Base-by-base conservation (phyloP, 1,140 invertebrate species). In the Trichonephila inaurata region DNA sequence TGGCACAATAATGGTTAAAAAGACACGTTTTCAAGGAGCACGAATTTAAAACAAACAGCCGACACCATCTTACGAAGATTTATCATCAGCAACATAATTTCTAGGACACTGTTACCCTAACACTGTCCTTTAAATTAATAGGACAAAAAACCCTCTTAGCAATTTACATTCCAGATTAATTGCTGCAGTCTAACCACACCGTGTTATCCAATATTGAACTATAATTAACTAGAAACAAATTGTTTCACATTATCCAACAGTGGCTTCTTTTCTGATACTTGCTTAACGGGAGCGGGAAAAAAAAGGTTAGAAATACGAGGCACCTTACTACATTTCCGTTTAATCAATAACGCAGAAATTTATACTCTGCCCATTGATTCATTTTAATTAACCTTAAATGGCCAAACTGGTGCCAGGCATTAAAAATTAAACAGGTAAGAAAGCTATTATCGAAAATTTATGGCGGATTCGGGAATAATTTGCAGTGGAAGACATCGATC, bases 301-400 rank as follows among this genome's bases (percentile, higher is more conserved):
- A 77, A 40, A 28, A 16, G n/a, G 14, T 2, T 14, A 77, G 72
- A 33, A 77, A 77, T 40, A 12, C 28, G 28, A 77, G 5, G 3
- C 72, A 77, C 21, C 44, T 60, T 85, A 60, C 44, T 51, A 16
- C 14, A 8, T 21, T 18, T 24, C n/a, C 51, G 16, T 58, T 85
- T 28, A 85, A 85, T 85, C 58, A 85, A 85, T 85, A 85, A 85
- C 51, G 28, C 12, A 24, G 21, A 64, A 87, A 87, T 87, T 87
- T 87, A 87, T 87, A 87, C 61, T 33, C 60, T 87, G n/a, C 24
- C 19, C 61, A n/a, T 64, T 87, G 85, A 87, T 87, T 87, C 85
- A 87, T 87, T 87, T 87, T 87, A 87, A 87, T 87, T 87, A 87
- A 87, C 60, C 85, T 64, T 87, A 87, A 87, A 87, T 87, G 61